Conservation (phyloP, 2,888 invertebrate genomes). For the Reticulitermes lucifugus region DNA sequence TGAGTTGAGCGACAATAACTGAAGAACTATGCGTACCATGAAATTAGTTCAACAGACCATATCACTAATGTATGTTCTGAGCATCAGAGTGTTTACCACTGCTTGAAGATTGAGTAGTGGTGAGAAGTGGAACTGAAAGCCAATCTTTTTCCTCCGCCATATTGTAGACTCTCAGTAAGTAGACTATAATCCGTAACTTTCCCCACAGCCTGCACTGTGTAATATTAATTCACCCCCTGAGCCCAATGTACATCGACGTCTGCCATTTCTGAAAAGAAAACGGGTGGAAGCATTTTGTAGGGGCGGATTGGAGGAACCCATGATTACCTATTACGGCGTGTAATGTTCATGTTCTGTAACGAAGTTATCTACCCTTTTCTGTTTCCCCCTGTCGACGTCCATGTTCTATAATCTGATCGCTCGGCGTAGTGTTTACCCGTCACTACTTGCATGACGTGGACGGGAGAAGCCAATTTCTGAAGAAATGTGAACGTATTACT, state of each 20-base stretch:
- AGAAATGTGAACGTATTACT: not conserved
- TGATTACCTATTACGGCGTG: slow-evolving; percentile 47
- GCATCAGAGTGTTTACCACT: too few relatives aligned
- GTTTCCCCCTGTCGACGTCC: slow-evolving; percentile 4
- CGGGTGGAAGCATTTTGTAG: not conserved
- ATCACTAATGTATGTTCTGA: too few relatives aligned
- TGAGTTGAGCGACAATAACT: not conserved
- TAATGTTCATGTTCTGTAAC: slow-evolving; percentile 31
- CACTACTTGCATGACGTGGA: not conserved
- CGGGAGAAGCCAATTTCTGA: not conserved
- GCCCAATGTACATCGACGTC: not conserved
- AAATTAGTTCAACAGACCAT: too few relatives aligned
- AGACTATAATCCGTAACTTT: not conserved
- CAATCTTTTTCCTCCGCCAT: not conserved
- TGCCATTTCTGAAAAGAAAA: slow-evolving; percentile 17
- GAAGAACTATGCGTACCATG: not conserved
- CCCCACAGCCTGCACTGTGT: not conserved
- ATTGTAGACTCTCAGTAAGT: not conserved
- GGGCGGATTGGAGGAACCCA: slow-evolving; percentile 1
- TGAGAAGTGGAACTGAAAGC: too few relatives aligned
- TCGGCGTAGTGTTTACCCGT: not conserved
- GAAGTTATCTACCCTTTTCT: slow-evolving; percentile 29
- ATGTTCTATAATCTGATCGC: not conserved
- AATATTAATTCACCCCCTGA: slow-evolving; percentile 16
- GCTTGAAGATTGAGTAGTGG: too few relatives aligned